Percentiles rank a stretch among this genome's conserved stretches.
phyloP scores from a whole-genome alignment of 2,797 vertebrate species.

The Molossus alvarezi region DNA sequence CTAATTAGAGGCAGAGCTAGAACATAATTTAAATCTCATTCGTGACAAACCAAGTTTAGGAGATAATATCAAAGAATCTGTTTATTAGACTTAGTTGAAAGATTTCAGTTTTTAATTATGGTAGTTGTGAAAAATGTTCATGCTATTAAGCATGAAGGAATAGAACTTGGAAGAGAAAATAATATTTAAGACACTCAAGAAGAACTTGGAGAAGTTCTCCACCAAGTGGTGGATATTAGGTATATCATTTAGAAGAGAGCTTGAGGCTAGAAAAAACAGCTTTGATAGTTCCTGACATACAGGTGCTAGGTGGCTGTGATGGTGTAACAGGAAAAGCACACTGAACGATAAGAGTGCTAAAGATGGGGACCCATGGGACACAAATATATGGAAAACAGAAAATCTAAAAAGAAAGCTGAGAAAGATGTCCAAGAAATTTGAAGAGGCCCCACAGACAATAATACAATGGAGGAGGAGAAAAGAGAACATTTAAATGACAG shows the following conservation, averaged over 20 bases:
- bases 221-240: background rate
- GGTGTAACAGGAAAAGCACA: background rate
- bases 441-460: background rate
- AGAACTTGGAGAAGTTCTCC: background rate
- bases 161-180: conserved; percentile 25
- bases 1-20: background rate
- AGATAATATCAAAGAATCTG: background rate
- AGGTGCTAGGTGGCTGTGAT: background rate
- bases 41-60: background rate
- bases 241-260: background rate
- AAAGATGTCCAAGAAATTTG: background rate
- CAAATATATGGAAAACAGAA: conserved; percentile 14
- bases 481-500: conserved; percentile 15
- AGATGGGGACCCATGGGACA: background rate
- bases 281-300: background rate
- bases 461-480: background rate
- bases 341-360: background rate
- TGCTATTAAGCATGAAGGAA: conserved; percentile 28
- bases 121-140: conserved; percentile 38
- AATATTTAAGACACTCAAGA: conserved; percentile 1
- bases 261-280: background rate
- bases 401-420: background rate
- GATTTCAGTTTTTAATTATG: conserved; percentile 48
- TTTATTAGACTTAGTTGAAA: background rate
- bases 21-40: background rate